Evolutionary conservation across 30 jellyfish, hydroid and myxozoan species (phyloP).

Genomic region (Sanderia malayensis): DNA sequence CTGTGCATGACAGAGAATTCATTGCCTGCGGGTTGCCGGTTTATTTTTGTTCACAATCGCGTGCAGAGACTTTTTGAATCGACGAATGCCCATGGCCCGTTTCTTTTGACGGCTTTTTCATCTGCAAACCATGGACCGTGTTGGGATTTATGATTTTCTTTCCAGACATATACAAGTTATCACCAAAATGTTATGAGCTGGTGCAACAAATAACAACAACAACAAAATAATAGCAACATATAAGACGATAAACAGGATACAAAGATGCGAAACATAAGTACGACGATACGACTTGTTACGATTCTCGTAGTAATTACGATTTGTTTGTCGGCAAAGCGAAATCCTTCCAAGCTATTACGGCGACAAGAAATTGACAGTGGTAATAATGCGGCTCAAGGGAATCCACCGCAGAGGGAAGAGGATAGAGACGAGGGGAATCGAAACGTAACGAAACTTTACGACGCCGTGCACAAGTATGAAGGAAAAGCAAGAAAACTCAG

Average conservation of each 20-base stretch:
- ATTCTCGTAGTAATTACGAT: not conserved
- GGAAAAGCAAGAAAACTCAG: slow-evolving; percentile 5
- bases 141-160: not conserved
- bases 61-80: not conserved
- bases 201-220: not conserved
- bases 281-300: not conserved
- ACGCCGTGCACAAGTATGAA: slow-evolving; percentile 51
- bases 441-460: slow-evolving; percentile 57
- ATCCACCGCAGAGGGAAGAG: no score
- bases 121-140: slow-evolving; percentile 3
- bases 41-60: not conserved
- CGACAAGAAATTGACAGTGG: slow-evolving; percentile 28
- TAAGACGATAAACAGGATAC: no score
- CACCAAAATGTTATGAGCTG: not conserved
- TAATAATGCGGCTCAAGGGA: slow-evolving; percentile 3
- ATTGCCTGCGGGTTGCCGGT: not conserved
- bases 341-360: slow-evolving; percentile 7
- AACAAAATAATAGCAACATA: no score
- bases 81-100: not conserved
- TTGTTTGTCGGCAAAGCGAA: slow-evolving; percentile 17
- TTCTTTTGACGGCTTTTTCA: not conserved
- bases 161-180: not conserved
- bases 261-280: not conserved
- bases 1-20: not conserved
- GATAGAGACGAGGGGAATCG: slow-evolving; percentile 41